phyloP scores from a whole-genome alignment of 1,140 invertebrate species.

The Cyclargus thomasi region DNA sequence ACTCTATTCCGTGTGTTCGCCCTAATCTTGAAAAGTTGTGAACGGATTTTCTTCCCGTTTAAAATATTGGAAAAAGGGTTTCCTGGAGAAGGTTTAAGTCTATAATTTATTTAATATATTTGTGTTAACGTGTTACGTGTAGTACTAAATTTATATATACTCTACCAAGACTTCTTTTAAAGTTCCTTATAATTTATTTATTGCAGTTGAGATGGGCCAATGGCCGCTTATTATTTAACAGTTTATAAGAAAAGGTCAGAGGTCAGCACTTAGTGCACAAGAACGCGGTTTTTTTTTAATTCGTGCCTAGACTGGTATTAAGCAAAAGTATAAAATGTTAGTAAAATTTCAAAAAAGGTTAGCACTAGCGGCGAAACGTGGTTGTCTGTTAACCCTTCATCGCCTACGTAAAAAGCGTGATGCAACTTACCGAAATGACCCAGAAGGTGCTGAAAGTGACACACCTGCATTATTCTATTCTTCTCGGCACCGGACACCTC shows the following conservation, averaged over 20 bases:
- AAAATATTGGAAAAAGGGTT: too few relatives aligned
- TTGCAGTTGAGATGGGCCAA: too few relatives aligned
- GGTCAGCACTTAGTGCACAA: not conserved
- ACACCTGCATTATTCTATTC: constrained; percentile 73
- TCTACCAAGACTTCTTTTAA: not conserved
- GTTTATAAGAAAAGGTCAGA: not conserved
- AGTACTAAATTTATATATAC: too few relatives aligned
- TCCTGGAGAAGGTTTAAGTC: too few relatives aligned
- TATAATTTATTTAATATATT: too few relatives aligned
- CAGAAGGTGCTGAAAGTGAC: constrained; percentile 75
- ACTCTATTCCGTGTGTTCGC: too few relatives aligned
- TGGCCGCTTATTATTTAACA: too few relatives aligned
- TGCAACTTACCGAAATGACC: constrained; percentile 71
- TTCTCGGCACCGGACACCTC: constrained; percentile 53
- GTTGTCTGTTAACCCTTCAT: constrained; percentile 2
- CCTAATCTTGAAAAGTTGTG: too few relatives aligned
- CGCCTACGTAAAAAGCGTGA: constrained; percentile 32
- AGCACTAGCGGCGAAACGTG: constrained; percentile 8
- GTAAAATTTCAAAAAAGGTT: not conserved
- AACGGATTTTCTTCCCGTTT: too few relatives aligned
- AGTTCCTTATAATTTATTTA: too few relatives aligned
- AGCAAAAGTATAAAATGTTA: not conserved
- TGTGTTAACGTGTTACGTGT: too few relatives aligned
- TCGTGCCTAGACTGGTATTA: not conserved
- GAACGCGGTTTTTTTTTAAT: not conserved